Percentiles rank a stretch among this genome's conserved stretches.
Evolutionary conservation across 2,797 vertebrate genomes (phyloP).

Genomic region (Chaenodraco wilsoni): DNA sequence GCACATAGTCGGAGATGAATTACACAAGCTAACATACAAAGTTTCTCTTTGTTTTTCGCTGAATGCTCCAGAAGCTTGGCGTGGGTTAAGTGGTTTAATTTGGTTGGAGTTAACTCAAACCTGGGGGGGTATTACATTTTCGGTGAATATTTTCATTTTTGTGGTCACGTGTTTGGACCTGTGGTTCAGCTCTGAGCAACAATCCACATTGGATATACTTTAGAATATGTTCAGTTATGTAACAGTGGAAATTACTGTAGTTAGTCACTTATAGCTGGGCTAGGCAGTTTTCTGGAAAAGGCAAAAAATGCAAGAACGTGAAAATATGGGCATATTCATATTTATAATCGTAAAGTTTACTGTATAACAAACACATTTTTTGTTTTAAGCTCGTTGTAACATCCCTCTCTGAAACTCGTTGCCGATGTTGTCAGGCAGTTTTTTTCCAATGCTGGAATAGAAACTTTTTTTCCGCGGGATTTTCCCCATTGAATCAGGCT

Average conservation of each 20-base stretch:
- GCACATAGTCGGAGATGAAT: constrained; percentile 11
- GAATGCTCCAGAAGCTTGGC: constrained; percentile 26
- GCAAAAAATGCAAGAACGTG: too few species aligned
- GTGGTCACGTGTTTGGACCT: constrained; percentile 32
- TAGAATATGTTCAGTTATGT: constrained; percentile 7
- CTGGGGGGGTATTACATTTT: constrained; percentile 32
- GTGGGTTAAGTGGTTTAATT: constrained; percentile 47
- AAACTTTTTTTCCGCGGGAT: too few species aligned
- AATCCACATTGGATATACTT: constrained; percentile 1
- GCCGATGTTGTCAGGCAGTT: too few species aligned
- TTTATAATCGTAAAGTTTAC: too few species aligned
- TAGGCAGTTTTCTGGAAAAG: too few species aligned
- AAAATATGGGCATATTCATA: too few species aligned
- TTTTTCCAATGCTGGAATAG: background rate
- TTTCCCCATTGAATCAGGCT: too few species aligned
- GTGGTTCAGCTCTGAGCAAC: constrained; percentile 18
- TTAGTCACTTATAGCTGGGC: constrained; percentile 1
- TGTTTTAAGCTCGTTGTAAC: too few species aligned
- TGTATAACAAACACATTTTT: too few species aligned
- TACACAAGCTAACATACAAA: constrained; percentile 21
- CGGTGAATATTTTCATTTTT: constrained; percentile 50
- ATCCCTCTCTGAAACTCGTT: too few species aligned
- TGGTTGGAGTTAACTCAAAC: constrained; percentile 32
- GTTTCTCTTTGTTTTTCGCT: constrained; percentile 32
- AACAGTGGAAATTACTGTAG: constrained; percentile 7